Evolutionary conservation across 2,113 vertebrate genomes (phyloP).

Genomic region (Columba janthina): DNA sequence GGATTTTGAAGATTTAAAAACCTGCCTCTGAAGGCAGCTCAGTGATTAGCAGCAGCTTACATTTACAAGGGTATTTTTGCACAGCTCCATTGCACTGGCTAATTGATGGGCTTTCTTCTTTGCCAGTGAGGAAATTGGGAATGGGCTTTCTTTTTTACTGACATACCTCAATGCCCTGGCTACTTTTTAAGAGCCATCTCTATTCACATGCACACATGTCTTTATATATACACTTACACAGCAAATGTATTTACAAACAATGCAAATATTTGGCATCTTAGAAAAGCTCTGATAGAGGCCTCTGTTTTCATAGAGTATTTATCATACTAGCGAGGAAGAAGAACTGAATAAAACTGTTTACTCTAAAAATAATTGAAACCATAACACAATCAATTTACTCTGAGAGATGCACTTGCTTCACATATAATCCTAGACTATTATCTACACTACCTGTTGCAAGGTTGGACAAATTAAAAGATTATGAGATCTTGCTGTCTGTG

Average conservation of each 20-base stretch:
- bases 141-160: background rate
- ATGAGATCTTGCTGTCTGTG: conserved; percentile 16
- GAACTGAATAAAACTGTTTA: conserved; percentile 36
- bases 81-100: background rate
- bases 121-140: background rate
- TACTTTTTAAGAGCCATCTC: background rate
- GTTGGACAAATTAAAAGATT: conserved; percentile 45
- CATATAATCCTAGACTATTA: background rate
- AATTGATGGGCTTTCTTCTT: background rate
- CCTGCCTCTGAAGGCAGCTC: background rate
- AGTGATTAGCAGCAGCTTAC: background rate
- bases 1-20: background rate
- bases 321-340: background rate
- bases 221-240: background rate
- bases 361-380: conserved; percentile 45
- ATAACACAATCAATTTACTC: background rate
- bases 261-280: background rate
- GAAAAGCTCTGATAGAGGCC: background rate
- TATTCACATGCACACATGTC: background rate
- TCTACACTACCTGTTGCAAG: background rate
- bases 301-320: background rate
- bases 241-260: background rate
- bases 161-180: background rate
- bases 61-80: background rate
- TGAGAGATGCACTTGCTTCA: background rate